These are phyloP conservation scores for Montifringilla adamsi DNA, from an alignment of 2,113 vertebrate genomes.

Conservation along the genomic window DNA sequence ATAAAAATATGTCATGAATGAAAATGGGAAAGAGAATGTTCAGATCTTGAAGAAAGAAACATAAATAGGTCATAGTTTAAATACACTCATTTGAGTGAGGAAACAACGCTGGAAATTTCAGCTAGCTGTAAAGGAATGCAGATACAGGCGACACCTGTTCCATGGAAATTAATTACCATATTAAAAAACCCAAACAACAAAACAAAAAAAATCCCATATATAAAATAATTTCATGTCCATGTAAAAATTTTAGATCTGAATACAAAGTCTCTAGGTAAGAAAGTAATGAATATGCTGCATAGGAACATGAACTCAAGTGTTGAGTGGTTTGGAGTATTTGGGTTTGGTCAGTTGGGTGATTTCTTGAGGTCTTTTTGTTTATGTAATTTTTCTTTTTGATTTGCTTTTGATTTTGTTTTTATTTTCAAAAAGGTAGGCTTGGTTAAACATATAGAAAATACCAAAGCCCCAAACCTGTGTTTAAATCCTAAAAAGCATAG, in stretches of 20 bases:
- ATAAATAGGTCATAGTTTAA: not conserved
- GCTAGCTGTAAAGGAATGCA: not conserved
- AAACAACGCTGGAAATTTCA: not conserved
- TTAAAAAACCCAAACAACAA: not conserved
- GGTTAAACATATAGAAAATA: not conserved
- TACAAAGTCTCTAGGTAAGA: not conserved
- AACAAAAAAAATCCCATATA: not conserved
- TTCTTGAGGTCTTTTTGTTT: too few relatives aligned
- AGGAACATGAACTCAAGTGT: not conserved
- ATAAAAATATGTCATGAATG: not conserved
- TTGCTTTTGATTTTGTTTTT: not conserved
- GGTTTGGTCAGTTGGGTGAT: not conserved
- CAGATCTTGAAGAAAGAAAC: not conserved
- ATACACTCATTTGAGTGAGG: not conserved
- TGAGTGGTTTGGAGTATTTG: not conserved
- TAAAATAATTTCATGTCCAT: not conserved
- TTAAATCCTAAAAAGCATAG: not conserved
- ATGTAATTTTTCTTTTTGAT: not conserved
- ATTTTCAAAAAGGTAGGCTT: not conserved
- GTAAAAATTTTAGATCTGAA: not conserved
- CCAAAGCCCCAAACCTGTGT: rapidly evolving
- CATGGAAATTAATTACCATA: not conserved
- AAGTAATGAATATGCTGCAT: not conserved
- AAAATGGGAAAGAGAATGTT: not conserved
- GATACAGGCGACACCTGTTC: not conserved